Evolutionary conservation across 2,888 invertebrate genomes (phyloP), one percentile per base, ranked within the genome.

Genomic region (Tiliacea citrago): DNA sequence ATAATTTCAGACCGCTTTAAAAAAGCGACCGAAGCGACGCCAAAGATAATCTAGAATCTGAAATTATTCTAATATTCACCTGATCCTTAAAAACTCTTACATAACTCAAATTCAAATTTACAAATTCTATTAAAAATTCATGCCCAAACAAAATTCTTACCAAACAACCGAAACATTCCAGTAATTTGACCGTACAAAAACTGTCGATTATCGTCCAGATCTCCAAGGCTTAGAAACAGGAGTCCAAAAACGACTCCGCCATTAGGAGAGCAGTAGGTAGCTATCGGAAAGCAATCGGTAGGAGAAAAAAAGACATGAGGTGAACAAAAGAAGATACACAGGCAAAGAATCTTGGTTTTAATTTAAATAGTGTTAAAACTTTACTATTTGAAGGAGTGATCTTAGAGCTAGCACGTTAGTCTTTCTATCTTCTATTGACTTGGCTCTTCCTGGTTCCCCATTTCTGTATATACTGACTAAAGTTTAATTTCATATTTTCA

Each of bases 251-350:
- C 90, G 94, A 93, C 90, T 94, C 91, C 87, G 91, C 95, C 95
- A 96, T 96, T 96, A 96, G 93, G 90, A 90, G 81, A 85, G 90
- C 92, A 90, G 94, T 93, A 94, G 94, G 94, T 93, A 94, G 94
- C 94, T 95, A 95, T 95, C 94, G 92, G 92, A 91, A 94, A 94
- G 94, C 94, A 91, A 88, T 90, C 91, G 87, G 12, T 21, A 2
- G 7, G 7, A 53, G 35, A 58, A 81, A 82, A 84, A 85, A 78
- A 58, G 75, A 55, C 39, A 61, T 39, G 1, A 21, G 18, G 45
- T 9, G 39, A 5, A 69, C n/a, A 63, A 82, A 35, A 18, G 35
- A 57, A 9, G 12, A 75, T 29, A 45, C 35, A 21, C 10, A 6
- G 9, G 12, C 45, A 10, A 16, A 35, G 0, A 55, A 58, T 12